A percentile compares a stretch with the other conserved stretches of the same genome.
These are phyloP conservation scores for Myotis myotis DNA, from an alignment of 2,797 vertebrate species.

Conservation along the genomic window DNA sequence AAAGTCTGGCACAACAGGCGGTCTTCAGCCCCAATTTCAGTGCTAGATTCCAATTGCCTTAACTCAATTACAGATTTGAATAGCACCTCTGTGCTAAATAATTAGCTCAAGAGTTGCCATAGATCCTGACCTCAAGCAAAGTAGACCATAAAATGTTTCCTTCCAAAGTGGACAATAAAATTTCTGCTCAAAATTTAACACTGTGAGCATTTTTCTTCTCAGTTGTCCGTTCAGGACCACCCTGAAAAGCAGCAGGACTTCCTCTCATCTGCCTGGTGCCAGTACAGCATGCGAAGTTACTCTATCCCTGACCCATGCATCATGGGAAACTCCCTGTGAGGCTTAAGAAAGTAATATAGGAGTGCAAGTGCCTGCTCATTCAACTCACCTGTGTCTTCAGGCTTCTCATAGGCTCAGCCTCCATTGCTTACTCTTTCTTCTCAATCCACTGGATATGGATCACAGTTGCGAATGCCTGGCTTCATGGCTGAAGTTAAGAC, in stretches of 20 bases:
- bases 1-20: neutral
- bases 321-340: neutral
- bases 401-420: neutral
- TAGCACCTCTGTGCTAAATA: neutral
- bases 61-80: neutral
- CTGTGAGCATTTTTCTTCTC: neutral
- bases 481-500: neutral
- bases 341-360: neutral
- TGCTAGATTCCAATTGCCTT: neutral
- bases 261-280: neutral
- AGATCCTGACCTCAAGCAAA: neutral
- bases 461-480: neutral
- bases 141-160: neutral
- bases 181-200: neutral
- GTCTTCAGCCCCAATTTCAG: neutral
- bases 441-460: neutral
- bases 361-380: neutral
- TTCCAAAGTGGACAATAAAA: conserved; percentile 2
- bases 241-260: neutral
- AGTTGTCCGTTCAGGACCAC: neutral
- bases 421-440: neutral
- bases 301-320: neutral
- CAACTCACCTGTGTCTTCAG: neutral
- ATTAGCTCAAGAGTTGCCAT: neutral
- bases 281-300: neutral